Percentiles rank a stretch among this genome's conserved stretches.
Conservation (phyloP, 92 coral and sea anemone genomes). For the Phymanthus crucifer region DNA sequence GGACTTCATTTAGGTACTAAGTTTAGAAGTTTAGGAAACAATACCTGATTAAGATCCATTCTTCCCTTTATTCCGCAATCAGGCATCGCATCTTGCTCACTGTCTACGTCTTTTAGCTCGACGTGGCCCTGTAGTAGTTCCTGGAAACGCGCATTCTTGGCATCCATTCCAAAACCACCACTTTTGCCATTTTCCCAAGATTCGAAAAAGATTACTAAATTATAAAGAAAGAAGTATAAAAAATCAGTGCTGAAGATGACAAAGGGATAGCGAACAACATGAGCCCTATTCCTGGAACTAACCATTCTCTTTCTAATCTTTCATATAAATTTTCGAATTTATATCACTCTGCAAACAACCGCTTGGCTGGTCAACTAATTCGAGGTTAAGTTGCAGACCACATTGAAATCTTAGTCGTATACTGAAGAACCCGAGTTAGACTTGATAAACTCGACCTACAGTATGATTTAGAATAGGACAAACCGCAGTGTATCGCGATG, state of each 20-base stretch:
- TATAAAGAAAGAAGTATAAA: not conserved
- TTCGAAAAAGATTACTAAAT: not conserved
- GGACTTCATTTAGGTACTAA: not conserved
- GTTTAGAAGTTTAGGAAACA: not conserved
- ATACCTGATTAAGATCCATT: not conserved
- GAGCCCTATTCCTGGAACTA: too few relatives aligned
- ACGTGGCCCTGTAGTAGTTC: not conserved
- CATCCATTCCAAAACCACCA: not conserved
- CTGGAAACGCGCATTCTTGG: not conserved
- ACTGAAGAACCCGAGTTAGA: too few relatives aligned
- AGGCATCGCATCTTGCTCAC: not conserved
- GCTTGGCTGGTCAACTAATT: too few relatives aligned
- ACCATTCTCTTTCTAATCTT: too few relatives aligned
- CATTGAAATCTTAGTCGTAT: too few relatives aligned
- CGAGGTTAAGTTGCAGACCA: too few relatives aligned
- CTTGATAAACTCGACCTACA: too few relatives aligned
- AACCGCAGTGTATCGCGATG: too few relatives aligned
- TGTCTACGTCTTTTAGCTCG: not conserved
- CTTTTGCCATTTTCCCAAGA: not conserved
- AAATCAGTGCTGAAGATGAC: not conserved
- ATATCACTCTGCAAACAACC: too few relatives aligned
- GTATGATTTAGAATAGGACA: too few relatives aligned
- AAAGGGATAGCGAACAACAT: too few relatives aligned
- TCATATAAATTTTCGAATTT: too few relatives aligned
- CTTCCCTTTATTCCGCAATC: slow-evolving; percentile 9